Evolutionary conservation across 1,140 invertebrate species (phyloP), one percentile per base, ranked within the genome.

Genomic region (Schlechtendalia chinensis): DNA sequence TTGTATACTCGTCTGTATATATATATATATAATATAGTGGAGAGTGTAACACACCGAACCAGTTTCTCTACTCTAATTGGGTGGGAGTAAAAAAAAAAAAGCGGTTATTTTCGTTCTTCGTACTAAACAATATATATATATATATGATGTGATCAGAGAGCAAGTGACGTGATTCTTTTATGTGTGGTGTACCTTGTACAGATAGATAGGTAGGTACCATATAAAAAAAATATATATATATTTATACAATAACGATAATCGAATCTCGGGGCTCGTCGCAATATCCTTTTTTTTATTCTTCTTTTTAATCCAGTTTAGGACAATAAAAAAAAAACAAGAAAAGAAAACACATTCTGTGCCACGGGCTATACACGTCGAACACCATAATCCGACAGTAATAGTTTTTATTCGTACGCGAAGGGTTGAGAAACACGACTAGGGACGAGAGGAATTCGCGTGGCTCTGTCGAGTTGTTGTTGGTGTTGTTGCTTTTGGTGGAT

Each of bases 61-160:
- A 79, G 75, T 79, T 79, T 79, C 32, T 77, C 75, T 39, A 39
- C 24, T 61, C 72, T 50, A 63, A 58, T 45, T 29, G 58, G 75
- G 75, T 50, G 58, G 75, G 75, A 79, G 75, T 79, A 59, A 59
- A 59, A 75, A 59, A 58, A 77, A 39, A 89, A 54, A 29, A 54
- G 27, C 19, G 82, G 87, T 54, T 32, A n/a, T 72, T 75, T 56
- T 32, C 47, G 17, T 75, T 77, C 22, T 77, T 54, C 56, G 5
- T 24, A 11, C 50, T 56, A 58, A n/a, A 32, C 19, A 14, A 29
- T 22, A 39, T 3, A 50, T 14, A 50, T 50, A 12, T 50, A 12
- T 50, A 12, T 50, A 50, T 12, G n/a, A 47, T 12, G 39, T 50
- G 65, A 59, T 58, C 54, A 24, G 53, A 56, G 50, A 32, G 53